Base-by-base conservation (phyloP, 2,797 vertebrate genomes). In the Acropternis orthonyx region DNA sequence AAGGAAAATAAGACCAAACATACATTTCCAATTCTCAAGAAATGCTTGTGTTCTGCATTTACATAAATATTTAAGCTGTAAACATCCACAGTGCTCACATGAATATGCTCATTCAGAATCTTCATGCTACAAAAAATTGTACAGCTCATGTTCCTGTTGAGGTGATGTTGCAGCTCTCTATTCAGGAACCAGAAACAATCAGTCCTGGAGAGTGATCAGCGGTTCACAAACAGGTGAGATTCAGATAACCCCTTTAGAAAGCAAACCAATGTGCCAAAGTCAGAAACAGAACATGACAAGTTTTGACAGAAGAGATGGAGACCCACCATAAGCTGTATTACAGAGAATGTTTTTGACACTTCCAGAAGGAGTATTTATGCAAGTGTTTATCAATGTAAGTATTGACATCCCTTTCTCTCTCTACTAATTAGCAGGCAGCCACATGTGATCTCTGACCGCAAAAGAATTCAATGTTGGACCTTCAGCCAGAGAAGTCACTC, bases 51-150 rank as follows among this genome's bases (percentile, higher is more conserved):
- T 63, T 88, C n/a, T 81, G 13, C 14, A 22, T 75, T 84, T 65
- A 30, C 28, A 55, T 63, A 85, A 86, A 56, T 27, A 79, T 36
- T 66, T 34, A 58, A 84, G 39, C 14, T 52, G 12, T 11, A 85
- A 69, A 52, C 10, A 63, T 39, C 16, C 30, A 46, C 26, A 39
- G n/a, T 23, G 43, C 4, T 84, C 14, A 69, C 15, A 13, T 0
- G 2, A 46, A 94, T 78, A 67, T 0, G 0, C 10, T 52, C 30
- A 3, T n/a, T 72, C 1, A 3, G 24, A 52, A 52, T 62, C 14
- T 74, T 52, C 26, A 22, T 16, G 13, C 14, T n/a, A n/a, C 17
- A 7, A 91, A 68, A 23, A 36, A 28, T 4, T 44, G 6, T 55
- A 19, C 3, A 46, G 32, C 8, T 71, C 10, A 2, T 10, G 3